These are phyloP conservation scores for Eueides isabella DNA, from an alignment of 1,140 invertebrate genomes.

Conservation along the genomic window DNA sequence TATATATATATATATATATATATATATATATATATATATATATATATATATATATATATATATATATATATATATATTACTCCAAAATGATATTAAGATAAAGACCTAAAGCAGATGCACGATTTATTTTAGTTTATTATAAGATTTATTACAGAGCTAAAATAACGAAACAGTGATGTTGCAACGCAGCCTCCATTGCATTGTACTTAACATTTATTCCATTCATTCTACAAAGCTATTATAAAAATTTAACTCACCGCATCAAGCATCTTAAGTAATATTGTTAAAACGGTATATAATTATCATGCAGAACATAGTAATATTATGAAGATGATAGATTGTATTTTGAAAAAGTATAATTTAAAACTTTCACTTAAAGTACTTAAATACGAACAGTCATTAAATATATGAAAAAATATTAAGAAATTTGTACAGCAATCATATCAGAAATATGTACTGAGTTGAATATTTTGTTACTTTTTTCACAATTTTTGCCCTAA, in stretches of 20 bases:
- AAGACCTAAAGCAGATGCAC: not conserved
- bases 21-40: no score
- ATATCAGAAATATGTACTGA: no score
- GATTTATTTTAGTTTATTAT: not conserved
- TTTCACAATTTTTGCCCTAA: no score
- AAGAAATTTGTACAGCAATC: no score
- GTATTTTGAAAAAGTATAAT: not conserved
- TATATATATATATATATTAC: no score
- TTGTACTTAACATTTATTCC: conserved; percentile 29
- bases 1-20: no score
- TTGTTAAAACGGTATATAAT: conserved; percentile 8
- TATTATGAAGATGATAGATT: not conserved
- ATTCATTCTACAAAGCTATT: conserved; percentile 54
- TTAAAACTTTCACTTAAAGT: not conserved
- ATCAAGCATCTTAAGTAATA: conserved; percentile 7
- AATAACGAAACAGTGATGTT: conserved; percentile 54
- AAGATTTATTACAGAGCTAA: conserved; percentile 33
- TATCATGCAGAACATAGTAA: not conserved
- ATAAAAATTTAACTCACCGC: conserved; percentile 26
- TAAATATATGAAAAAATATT: not conserved
- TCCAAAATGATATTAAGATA: no score
- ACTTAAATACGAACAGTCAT: not conserved
- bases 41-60: no score
- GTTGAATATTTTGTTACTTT: no score
- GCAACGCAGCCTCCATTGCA: conserved; percentile 59